Conservation (phyloP, 2,113 vertebrate species). For the Kryptolebias marmoratus region DNA sequence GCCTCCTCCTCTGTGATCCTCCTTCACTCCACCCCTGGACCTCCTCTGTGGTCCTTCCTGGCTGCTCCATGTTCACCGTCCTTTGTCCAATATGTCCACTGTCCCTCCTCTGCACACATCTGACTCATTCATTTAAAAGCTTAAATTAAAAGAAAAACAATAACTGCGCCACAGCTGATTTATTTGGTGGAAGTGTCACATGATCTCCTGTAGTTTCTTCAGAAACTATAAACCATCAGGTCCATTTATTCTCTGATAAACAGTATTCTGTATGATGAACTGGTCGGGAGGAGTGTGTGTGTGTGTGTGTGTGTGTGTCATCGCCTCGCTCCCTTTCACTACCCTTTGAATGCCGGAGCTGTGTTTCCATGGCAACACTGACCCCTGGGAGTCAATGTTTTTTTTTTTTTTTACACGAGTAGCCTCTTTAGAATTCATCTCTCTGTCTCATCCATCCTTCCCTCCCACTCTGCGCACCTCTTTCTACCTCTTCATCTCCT, state of each 20-base stretch:
- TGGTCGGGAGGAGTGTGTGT: constrained; percentile 9
- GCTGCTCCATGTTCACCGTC: no score
- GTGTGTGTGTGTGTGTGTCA: constrained; percentile 46
- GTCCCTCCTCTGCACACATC: no score
- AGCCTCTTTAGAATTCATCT: constrained; percentile 73
- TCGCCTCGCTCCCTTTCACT: constrained; percentile 73
- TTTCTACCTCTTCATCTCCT: constrained; percentile 36
- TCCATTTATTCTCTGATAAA: no score
- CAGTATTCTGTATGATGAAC: neutral
- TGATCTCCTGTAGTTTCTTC: no score
- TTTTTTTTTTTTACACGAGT: constrained; percentile 67
- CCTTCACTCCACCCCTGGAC: no score
- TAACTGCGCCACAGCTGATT: neutral
- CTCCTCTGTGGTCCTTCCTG: no score
- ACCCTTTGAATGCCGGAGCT: constrained; percentile 79
- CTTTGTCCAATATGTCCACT: no score
- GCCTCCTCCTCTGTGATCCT: no score
- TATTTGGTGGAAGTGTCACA: no score
- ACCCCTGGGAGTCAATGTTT: constrained; percentile 78
- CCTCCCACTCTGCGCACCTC: constrained; percentile 50
- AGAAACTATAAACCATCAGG: no score
- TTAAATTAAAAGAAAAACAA: no score
- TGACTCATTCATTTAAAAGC: no score
- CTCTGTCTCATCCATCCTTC: constrained; percentile 25
- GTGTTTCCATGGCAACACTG: constrained; percentile 84